Conservation (phyloP, 2,888 invertebrate genomes). For the Agrotis exclamationis region DNA sequence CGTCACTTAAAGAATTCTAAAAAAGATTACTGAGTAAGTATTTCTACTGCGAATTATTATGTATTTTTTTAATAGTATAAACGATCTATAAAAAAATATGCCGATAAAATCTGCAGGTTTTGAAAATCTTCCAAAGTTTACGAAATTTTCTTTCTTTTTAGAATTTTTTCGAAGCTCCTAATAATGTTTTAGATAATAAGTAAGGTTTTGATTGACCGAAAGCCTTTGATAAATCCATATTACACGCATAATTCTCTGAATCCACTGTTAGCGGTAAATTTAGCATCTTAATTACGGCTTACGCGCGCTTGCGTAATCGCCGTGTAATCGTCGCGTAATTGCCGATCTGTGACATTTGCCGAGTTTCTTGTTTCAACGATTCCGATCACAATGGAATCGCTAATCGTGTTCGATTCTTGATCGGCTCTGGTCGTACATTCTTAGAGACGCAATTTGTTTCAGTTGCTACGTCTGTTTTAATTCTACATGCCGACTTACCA, state of each 20-base stretch:
- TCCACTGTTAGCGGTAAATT: conserved; percentile 57
- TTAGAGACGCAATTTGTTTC: conserved; percentile 20
- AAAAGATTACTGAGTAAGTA: background rate
- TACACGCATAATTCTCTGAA: conserved; percentile 46
- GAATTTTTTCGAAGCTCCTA: too few relatives aligned
- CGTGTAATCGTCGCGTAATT: conserved; percentile 66
- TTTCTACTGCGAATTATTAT: background rate
- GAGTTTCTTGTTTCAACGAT: conserved; percentile 56
- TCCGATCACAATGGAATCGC: conserved; percentile 55
- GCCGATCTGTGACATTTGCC: conserved; percentile 61
- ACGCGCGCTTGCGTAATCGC: conserved; percentile 71
- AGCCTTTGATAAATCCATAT: conserved; percentile 11
- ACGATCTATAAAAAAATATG: too few relatives aligned
- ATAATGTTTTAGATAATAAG: conserved; percentile 2
- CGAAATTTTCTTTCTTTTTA: too few relatives aligned
- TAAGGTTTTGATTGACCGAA: conserved; percentile 1
- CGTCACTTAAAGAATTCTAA: background rate
- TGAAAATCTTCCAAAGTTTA: too few relatives aligned
- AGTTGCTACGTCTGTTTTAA: conserved; percentile 5
- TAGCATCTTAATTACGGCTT: conserved; percentile 74
- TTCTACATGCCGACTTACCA: background rate
- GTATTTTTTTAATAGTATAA: too few relatives aligned
- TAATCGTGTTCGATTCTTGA: conserved; percentile 53
- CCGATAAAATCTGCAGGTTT: too few relatives aligned
- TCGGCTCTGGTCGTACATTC: conserved; percentile 27